Percentiles rank a stretch among this genome's conserved stretches.
phyloP scores from a whole-genome alignment of 2,888 invertebrate species.

The Cordilura impudica region DNA sequence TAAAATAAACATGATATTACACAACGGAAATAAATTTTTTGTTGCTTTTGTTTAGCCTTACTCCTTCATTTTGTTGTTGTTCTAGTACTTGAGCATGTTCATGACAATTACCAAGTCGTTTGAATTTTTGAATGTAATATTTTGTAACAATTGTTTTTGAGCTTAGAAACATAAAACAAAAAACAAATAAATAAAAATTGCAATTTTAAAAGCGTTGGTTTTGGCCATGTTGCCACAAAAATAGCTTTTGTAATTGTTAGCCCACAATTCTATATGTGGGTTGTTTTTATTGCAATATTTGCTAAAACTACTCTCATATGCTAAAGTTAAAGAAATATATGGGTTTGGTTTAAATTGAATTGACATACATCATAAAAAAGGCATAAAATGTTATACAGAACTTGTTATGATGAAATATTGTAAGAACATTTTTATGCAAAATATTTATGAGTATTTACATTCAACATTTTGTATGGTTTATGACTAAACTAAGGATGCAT shows the following conservation, averaged over 20 bases:
- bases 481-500: too few species aligned
- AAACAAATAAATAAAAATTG: slow-evolving; percentile 10
- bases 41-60: slow-evolving; percentile 2
- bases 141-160: slow-evolving; percentile 27
- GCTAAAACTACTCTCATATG: not conserved
- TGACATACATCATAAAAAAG: not conserved
- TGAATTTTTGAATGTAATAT: slow-evolving; percentile 17
- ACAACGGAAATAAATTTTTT: slow-evolving; percentile 47
- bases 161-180: slow-evolving; percentile 12
- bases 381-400: not conserved
- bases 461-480: too few species aligned
- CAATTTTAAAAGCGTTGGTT: slow-evolving; percentile 33
- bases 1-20: slow-evolving; percentile 43
- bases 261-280: slow-evolving; percentile 42
- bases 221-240: slow-evolving; percentile 27
- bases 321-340: not conserved
- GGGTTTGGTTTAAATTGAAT: not conserved
- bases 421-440: not conserved
- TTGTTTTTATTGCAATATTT: slow-evolving; percentile 2
- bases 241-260: slow-evolving; percentile 21
- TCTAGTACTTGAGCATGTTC: slow-evolving; percentile 41
- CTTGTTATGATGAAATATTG: not conserved
- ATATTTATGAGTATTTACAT: not conserved
- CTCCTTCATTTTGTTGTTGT: slow-evolving; percentile 16
- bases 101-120: slow-evolving; percentile 55